A percentile compares a stretch with the other conserved stretches of the same genome.
Evolutionary conservation across 2,797 vertebrate species (phyloP).

Genomic region (Gymnoscopelus microlampas): DNA sequence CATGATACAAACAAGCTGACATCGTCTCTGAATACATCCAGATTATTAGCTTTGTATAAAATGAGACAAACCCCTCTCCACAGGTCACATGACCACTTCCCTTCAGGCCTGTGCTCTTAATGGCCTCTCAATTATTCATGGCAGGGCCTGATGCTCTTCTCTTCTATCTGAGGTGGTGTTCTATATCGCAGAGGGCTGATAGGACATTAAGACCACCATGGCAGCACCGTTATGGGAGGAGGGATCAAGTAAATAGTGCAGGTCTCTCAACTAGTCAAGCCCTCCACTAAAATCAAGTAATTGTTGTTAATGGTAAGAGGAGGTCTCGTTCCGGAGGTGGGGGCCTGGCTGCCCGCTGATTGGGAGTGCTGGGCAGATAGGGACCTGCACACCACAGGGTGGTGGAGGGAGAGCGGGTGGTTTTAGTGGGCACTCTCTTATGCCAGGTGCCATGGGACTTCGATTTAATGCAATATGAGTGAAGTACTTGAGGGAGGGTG

Average conservation of each 20-base stretch:
- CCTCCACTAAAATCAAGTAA: conserved; percentile 71
- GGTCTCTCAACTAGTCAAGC: conserved; percentile 45
- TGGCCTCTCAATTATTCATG: conserved; percentile 83
- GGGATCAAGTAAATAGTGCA: conserved; percentile 65
- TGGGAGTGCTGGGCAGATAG: conserved; percentile 56
- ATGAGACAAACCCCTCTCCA: conserved; percentile 33
- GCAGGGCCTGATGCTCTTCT: conserved; percentile 52
- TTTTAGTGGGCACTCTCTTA: conserved; percentile 53
- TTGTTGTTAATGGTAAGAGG: conserved; percentile 74
- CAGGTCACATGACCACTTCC: conserved; percentile 63
- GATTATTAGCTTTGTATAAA: conserved; percentile 20
- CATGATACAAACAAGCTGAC: too few relatives aligned
- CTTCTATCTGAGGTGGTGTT: conserved; percentile 66
- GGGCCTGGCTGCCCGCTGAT: conserved; percentile 38
- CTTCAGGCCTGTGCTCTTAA: conserved; percentile 70
- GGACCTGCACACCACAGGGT: conserved; percentile 39
- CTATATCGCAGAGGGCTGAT: conserved; percentile 60
- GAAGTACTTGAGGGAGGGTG: conserved; percentile 54
- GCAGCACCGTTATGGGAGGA: conserved; percentile 30
- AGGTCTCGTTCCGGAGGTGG: conserved; percentile 39
- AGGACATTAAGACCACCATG: conserved; percentile 43
- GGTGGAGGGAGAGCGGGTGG: conserved; percentile 24
- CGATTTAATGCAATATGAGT: conserved; percentile 69
- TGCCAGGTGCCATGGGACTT: conserved; percentile 67
- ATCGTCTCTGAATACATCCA: too few relatives aligned